Conservation (phyloP, 2,797 vertebrate species). For the Tadarida brasiliensis region DNA sequence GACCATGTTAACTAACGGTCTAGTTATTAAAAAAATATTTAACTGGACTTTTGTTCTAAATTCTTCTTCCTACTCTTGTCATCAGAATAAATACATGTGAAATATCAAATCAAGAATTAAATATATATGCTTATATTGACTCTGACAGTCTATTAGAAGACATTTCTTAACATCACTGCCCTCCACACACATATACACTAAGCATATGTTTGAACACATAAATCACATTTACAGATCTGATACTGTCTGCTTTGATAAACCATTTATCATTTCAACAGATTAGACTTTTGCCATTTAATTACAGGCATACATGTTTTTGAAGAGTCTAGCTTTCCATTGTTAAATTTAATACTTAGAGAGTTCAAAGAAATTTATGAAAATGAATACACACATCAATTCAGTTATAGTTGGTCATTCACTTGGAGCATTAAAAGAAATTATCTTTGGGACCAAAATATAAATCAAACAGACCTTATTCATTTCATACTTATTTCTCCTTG, state of each 20-base stretch:
- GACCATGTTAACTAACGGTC: slow-evolving; percentile 4
- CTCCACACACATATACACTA: background rate
- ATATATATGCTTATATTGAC: background rate
- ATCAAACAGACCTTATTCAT: background rate
- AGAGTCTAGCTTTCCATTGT: background rate
- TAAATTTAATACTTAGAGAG: slow-evolving; percentile 49
- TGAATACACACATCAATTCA: background rate
- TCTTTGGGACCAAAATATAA: slow-evolving; percentile 53
- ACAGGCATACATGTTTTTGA: background rate
- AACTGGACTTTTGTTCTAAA: slow-evolving; percentile 48
- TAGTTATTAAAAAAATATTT: slow-evolving; percentile 60
- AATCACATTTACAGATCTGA: background rate
- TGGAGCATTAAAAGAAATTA: background rate
- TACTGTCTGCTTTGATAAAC: slow-evolving; percentile 4
- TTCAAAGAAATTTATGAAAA: slow-evolving; percentile 43
- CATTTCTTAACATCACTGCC: background rate
- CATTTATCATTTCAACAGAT: slow-evolving; percentile 24
- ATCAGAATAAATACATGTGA: slow-evolving; percentile 24
- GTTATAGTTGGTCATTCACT: slow-evolving; percentile 4
- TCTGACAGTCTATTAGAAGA: slow-evolving; percentile 5
- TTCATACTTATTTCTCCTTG: slow-evolving; percentile 51
- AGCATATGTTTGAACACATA: slow-evolving; percentile 34
- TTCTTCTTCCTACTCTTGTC: slow-evolving; percentile 2
- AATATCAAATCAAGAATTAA: background rate
- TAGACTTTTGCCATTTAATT: slow-evolving; percentile 23